Percentiles rank a stretch among this genome's conserved stretches.
Evolutionary conservation across 2,113 vertebrate genomes (phyloP).

Genomic region (Anhinga anhinga): DNA sequence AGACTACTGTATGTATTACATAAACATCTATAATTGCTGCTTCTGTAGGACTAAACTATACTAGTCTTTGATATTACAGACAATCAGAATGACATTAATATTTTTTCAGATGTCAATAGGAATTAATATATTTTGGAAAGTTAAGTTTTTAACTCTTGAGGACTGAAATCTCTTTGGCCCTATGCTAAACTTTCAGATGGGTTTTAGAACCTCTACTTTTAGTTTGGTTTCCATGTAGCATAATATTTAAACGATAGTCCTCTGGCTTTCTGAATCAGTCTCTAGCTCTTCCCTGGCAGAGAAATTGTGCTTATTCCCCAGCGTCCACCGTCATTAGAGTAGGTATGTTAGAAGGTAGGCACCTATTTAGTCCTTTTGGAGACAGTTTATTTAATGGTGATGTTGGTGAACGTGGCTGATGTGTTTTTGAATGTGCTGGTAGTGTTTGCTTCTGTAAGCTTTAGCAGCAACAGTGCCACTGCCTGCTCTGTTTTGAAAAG

Average conservation of each 20-base stretch:
- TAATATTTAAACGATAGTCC: not conserved
- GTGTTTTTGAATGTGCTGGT: not conserved
- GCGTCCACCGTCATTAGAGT: rapidly evolving
- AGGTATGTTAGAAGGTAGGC: not conserved
- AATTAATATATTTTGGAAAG: not conserved
- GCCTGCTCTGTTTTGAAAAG: not conserved
- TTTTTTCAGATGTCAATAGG: not conserved
- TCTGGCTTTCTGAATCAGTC: not conserved
- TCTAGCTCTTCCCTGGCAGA: not conserved
- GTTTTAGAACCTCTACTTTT: not conserved
- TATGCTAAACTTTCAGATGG: not conserved
- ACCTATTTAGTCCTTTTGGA: not conserved
- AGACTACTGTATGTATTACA: not conserved
- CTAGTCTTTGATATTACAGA: not conserved
- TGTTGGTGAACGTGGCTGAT: not conserved
- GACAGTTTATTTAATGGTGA: not conserved
- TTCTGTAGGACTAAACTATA: not conserved
- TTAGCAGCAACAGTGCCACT: not conserved
- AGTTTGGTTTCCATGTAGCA: not conserved
- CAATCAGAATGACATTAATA: not conserved
- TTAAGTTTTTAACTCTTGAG: not conserved
- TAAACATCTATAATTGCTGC: not conserved
- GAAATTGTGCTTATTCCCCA: not conserved
- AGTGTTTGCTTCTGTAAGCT: not conserved
- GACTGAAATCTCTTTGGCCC: not conserved